Conservation (phyloP, 2,888 invertebrate species). For the Leptopilina syphax region DNA sequence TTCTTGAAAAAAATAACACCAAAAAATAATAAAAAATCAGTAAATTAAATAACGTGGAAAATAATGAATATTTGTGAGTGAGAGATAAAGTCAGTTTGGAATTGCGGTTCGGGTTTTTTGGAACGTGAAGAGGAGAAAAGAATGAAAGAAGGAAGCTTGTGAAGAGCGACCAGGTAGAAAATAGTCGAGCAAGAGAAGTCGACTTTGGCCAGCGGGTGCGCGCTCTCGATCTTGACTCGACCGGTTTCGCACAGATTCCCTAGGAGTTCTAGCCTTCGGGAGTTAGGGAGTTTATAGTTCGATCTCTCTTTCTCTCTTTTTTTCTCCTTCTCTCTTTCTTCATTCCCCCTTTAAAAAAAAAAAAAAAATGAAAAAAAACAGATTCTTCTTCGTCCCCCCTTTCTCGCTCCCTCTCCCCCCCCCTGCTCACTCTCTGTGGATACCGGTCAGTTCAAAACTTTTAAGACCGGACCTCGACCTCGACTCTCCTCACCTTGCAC, state of each 20-base stretch:
- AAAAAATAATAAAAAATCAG: no score
- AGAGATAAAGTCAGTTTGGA: constrained; percentile 16
- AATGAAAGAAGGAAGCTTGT: constrained; percentile 45
- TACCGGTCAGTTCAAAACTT: constrained; percentile 52
- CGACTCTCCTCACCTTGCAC: constrained; percentile 51
- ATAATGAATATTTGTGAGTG: constrained; percentile 19
- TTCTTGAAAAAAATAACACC: no score
- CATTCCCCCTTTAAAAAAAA: no score
- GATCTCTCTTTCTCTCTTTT: no score
- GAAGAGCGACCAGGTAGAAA: constrained; percentile 57
- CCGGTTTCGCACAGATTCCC: constrained; percentile 75
- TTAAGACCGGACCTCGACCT: constrained; percentile 56
- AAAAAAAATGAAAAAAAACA: no score
- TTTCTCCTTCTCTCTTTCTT: no score
- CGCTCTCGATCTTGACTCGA: constrained; percentile 74
- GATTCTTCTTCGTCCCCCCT: constrained; percentile 17
- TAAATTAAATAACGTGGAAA: no score
- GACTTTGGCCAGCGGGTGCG: constrained; percentile 66
- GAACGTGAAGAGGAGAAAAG: constrained; percentile 41
- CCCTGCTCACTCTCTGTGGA: constrained; percentile 41
- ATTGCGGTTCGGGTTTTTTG: constrained; percentile 39
- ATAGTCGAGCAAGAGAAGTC: constrained; percentile 53
- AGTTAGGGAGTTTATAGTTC: constrained; percentile 56
- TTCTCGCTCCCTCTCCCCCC: constrained; percentile 34
- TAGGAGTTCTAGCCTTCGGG: constrained; percentile 74